Evolutionary conservation across 2,888 invertebrate species (phyloP).

Genomic region (Gortyna flavago): DNA sequence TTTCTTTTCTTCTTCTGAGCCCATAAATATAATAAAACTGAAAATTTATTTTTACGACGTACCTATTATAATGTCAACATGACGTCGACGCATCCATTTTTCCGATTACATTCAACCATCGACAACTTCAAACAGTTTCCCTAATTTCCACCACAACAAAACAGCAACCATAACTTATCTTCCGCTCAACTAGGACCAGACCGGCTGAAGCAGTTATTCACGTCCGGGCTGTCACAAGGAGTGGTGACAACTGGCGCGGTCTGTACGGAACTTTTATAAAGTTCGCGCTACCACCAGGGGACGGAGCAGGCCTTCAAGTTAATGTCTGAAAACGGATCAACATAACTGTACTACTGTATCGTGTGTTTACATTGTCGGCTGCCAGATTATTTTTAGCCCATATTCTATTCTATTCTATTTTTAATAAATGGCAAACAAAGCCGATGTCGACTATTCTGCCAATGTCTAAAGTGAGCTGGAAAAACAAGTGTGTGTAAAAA

Average conservation of each 20-base stretch:
- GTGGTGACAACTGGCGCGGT: slow-evolving; percentile 43
- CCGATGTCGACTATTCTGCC: too few relatives aligned
- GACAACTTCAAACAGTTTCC: not conserved
- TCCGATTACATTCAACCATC: not conserved
- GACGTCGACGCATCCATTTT: not conserved
- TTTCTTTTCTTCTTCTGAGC: not conserved
- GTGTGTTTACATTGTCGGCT: not conserved
- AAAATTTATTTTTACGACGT: not conserved
- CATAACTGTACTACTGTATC: not conserved
- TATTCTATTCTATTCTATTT: too few relatives aligned
- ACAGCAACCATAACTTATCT: slow-evolving; percentile 19
- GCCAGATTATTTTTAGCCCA: not conserved
- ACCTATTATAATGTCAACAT: not conserved
- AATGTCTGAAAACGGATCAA: slow-evolving; percentile 4
- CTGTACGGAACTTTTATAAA: slow-evolving; percentile 37
- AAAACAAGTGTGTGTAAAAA: too few relatives aligned
- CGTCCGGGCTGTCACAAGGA: slow-evolving; percentile 23
- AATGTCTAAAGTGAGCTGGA: too few relatives aligned
- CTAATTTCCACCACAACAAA: not conserved
- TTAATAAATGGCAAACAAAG: too few relatives aligned
- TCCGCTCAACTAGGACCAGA: slow-evolving; percentile 25
- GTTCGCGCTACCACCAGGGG: slow-evolving; percentile 3
- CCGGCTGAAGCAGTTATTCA: slow-evolving; percentile 38
- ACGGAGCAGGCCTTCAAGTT: not conserved
- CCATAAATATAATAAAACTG: not conserved